Percentiles rank a stretch among this genome's conserved stretches.
Evolutionary conservation across 1,140 invertebrate genomes (phyloP).

Genomic region (Limonius californicus): DNA sequence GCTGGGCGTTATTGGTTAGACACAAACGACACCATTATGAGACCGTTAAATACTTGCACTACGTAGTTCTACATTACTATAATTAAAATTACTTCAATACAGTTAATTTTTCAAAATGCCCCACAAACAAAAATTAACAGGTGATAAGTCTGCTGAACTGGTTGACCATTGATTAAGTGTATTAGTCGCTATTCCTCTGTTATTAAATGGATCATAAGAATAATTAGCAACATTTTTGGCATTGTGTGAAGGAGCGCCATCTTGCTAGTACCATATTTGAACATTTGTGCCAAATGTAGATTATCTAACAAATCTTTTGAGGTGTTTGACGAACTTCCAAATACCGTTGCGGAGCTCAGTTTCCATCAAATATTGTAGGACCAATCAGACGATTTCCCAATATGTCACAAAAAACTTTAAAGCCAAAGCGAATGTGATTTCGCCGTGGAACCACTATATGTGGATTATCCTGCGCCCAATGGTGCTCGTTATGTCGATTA

Average conservation of each 20-base stretch:
- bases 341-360: neutral
- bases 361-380: no score
- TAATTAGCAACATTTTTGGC: neutral
- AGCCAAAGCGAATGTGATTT: no score
- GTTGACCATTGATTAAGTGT: neutral
- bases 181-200: neutral
- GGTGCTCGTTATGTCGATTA: no score
- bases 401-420: neutral
- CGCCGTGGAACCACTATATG: neutral
- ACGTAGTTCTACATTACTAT: neutral
- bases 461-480: neutral
- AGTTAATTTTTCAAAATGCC: neutral
- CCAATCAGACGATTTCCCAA: neutral
- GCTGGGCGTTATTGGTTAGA: no score
- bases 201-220: neutral
- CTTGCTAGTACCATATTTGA: neutral
- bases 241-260: no score
- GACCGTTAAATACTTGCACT: no score
- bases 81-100: neutral
- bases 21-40: no score
- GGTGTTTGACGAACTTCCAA: neutral
- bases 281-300: neutral
- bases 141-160: neutral
- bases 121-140: neutral
- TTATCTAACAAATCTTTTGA: neutral